phyloP scores from a whole-genome alignment of 1,140 invertebrate species.

The Heliothis virescens region DNA sequence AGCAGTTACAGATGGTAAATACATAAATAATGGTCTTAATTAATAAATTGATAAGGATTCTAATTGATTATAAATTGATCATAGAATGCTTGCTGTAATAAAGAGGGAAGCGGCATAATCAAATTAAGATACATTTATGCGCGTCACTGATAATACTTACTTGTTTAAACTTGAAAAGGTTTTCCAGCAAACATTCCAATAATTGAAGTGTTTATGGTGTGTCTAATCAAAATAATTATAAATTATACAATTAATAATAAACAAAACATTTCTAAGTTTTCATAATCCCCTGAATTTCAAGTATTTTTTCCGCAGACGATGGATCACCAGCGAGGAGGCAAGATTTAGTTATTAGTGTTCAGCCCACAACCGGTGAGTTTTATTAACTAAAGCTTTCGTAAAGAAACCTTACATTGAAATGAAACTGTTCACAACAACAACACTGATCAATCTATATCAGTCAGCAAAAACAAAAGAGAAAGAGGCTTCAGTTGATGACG shows the following conservation, averaged over 20 bases:
- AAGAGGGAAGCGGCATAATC: background rate
- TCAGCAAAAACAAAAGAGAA: too few species aligned
- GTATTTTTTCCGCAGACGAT: constrained; percentile 64
- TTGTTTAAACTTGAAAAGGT: too few species aligned
- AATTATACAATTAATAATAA: too few species aligned
- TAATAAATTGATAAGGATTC: constrained; percentile 8
- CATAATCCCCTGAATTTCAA: too few species aligned
- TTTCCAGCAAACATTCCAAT: too few species aligned
- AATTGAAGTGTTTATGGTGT: too few species aligned
- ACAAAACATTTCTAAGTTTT: too few species aligned
- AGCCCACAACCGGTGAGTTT: constrained; percentile 70
- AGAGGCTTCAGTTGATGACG: too few species aligned
- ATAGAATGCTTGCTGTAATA: background rate
- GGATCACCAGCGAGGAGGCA: constrained; percentile 61
- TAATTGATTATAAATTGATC: background rate
- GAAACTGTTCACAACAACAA: too few species aligned
- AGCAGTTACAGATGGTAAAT: constrained; percentile 58
- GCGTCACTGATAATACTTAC: background rate
- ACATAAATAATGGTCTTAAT: background rate
- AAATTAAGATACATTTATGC: background rate
- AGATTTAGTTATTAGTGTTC: constrained; percentile 73
- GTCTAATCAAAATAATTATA: too few species aligned
- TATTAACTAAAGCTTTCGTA: background rate
- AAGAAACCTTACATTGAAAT: background rate
- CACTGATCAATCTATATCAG: too few species aligned